These are phyloP conservation scores for Stenodema calcarata DNA, from an alignment of 2,888 invertebrate species.

Conservation along the genomic window DNA sequence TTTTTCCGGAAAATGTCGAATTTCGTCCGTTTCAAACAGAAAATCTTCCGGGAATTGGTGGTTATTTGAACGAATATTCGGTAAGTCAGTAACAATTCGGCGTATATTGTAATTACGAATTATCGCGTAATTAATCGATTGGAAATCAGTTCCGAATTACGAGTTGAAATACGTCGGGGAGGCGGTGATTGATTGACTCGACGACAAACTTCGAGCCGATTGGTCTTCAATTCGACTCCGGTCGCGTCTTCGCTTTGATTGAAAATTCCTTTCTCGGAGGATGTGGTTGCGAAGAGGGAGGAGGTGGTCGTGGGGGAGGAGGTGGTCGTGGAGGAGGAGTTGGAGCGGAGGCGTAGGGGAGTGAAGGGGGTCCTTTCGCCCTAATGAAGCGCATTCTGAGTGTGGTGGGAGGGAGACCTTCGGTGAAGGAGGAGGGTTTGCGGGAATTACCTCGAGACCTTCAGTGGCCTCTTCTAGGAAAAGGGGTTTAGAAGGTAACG, in stretches of 20 bases:
- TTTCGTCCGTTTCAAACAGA: no score
- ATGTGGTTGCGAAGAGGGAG: neutral
- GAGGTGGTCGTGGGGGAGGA: neutral
- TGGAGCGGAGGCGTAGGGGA: neutral
- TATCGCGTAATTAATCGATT: no score
- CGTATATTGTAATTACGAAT: no score
- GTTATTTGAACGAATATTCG: no score
- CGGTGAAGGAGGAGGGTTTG: neutral
- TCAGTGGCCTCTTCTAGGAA: neutral
- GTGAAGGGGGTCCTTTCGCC: neutral
- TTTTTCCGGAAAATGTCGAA: no score
- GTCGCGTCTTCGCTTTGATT: conserved; percentile 1
- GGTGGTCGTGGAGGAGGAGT: no score
- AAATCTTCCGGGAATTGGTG: no score
- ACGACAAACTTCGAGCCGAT: neutral
- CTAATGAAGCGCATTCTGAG: conserved; percentile 2
- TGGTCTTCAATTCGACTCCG: neutral
- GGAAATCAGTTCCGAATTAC: neutral
- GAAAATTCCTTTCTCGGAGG: neutral
- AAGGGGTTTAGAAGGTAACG: neutral
- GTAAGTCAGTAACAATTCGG: no score
- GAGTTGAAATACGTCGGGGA: neutral
- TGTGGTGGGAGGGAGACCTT: neutral
- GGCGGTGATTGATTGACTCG: neutral
- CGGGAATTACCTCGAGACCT: neutral